These are phyloP conservation scores for Hypotaenidia okinawae DNA, from an alignment of 2,797 vertebrate species.

Conservation along the genomic window DNA sequence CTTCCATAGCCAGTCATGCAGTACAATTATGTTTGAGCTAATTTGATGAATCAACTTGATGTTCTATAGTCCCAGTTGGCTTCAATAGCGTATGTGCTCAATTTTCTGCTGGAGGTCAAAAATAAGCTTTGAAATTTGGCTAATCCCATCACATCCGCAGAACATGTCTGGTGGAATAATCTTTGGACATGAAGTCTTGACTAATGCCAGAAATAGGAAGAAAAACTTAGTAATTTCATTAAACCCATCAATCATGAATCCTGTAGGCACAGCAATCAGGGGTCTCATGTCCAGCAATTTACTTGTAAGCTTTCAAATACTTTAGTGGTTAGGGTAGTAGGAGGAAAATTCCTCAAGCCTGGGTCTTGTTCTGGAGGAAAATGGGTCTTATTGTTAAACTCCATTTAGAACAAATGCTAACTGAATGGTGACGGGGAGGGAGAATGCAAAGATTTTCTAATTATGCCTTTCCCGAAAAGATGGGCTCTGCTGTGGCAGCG, in stretches of 20 bases:
- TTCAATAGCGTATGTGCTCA: constrained; percentile 82
- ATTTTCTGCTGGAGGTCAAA: constrained; percentile 86
- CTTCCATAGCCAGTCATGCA: constrained; percentile 90
- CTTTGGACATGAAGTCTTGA: constrained; percentile 74
- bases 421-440: not conserved
- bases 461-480: not conserved
- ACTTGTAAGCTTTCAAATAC: constrained; percentile 57
- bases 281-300: constrained; percentile 62
- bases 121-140: constrained; percentile 84
- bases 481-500: not conserved
- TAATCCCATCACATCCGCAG: constrained; percentile 79
- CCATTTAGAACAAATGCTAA: constrained; percentile 18
- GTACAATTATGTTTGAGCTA: constrained; percentile 90
- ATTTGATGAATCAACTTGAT: constrained; percentile 97
- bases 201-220: constrained; percentile 73
- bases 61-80: constrained; percentile 85
- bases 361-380: constrained; percentile 63
- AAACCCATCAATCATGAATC: constrained; percentile 64
- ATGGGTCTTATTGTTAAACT: constrained; percentile 57
- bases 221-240: constrained; percentile 70
- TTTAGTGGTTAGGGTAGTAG: constrained; percentile 52
- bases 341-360: constrained; percentile 62
- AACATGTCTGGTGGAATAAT: constrained; percentile 75
- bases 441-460: constrained; percentile 45
- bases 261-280: constrained; percentile 27